Percentiles rank a stretch among this genome's conserved stretches.
These are phyloP conservation scores for Thecocarcelia acutangulata DNA, from an alignment of 2,888 invertebrate genomes.

Conservation along the genomic window DNA sequence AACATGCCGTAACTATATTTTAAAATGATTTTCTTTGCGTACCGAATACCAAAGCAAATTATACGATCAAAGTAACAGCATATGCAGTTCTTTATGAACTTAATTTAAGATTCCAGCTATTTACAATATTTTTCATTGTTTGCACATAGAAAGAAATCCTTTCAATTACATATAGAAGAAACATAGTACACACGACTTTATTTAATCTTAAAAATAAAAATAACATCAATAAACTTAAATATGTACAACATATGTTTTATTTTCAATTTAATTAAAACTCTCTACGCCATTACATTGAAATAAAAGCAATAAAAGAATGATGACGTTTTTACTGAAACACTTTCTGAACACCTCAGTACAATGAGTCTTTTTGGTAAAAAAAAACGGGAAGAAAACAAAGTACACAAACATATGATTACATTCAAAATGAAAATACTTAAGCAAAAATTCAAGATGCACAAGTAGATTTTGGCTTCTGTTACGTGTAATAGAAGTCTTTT, in stretches of 20 bases:
- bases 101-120: background rate
- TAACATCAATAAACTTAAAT: background rate
- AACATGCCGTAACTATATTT: too few relatives aligned
- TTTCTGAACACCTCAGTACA: conserved; percentile 59
- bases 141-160: too few relatives aligned
- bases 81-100: too few relatives aligned
- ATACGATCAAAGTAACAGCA: too few relatives aligned
- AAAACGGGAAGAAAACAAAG: conserved; percentile 1
- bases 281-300: conserved; percentile 35
- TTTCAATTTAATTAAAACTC: conserved; percentile 68
- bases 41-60: too few relatives aligned
- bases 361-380: background rate
- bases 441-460: conserved; percentile 38
- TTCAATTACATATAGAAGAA: background rate
- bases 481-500: background rate
- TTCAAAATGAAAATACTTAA: conserved; percentile 65
- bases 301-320: conserved; percentile 18
- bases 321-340: conserved; percentile 41
- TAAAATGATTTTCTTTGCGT: too few relatives aligned
- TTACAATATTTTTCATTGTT: background rate
- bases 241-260: conserved; percentile 60
- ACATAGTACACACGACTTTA: conserved; percentile 47
- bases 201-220: conserved; percentile 18
- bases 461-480: conserved; percentile 1
- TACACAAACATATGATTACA: too few relatives aligned